Evolutionary conservation across 1,140 invertebrate genomes (phyloP), one percentile per base, ranked within the genome.

Genomic region (Muscidifurax raptorellus): DNA sequence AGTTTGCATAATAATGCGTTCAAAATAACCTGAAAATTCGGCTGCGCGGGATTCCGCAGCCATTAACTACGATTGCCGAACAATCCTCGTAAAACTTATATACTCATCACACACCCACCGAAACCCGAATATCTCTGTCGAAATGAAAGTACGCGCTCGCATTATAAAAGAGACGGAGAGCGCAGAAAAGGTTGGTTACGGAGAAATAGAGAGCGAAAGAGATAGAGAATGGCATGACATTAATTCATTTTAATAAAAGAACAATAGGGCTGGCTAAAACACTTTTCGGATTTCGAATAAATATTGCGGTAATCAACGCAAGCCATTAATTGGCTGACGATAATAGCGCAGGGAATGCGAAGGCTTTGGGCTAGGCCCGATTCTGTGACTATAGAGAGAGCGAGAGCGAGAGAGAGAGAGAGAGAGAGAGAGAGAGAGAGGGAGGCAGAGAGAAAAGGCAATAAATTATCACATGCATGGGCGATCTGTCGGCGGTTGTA

Each of bases 381-480:
- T 28, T 69, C 66, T 30, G 10, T 22, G 59, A 0, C 10, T 13
- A 22, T 32, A 4, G 27, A 69, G 27, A 27, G 59, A 64, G n/a
- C n/a, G 12, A 67, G 66, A 67, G 13, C 22, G 12, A 67, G 66
- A n/a, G n/a, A n/a, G n/a, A n/a, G n/a, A n/a, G n/a, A n/a, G n/a
- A n/a, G n/a, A n/a, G n/a, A n/a, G n/a, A 25, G 22, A 9, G 66
- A 67, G 25, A 18, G 27, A 72, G 28, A 72, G 27, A 36, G 74
- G 10, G 22, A 47, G 7, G 10, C 18, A 22, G 64, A 28, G 76
- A 25, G 66, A 64, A 83, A 74, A 22, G 30, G 59, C 67, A 59
- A 79, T 84, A 84, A 84, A 84, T 84, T 84, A 84, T 79, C 40
- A 40, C 30, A 44, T 27, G 67, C 72, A 64, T 72, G n/a, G 76